Base-by-base conservation (phyloP, 2,797 vertebrate genomes). In the Passerculus sandwichensis region DNA sequence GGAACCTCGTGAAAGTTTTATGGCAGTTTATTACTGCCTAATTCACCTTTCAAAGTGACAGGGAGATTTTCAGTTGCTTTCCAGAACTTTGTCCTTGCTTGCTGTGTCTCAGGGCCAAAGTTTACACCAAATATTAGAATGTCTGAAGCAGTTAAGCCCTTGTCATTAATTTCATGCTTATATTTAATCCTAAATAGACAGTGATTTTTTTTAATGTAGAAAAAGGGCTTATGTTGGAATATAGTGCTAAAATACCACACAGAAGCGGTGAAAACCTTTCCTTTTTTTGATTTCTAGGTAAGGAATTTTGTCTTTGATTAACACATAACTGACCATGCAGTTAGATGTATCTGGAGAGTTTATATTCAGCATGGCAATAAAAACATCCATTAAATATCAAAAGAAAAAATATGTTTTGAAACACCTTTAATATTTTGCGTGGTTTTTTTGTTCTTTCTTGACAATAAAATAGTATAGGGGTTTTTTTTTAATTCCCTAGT, bases 1-100 rank as follows among this genome's bases (percentile, higher is more conserved):
- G 6, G 80, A 90, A 45, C 32, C 76, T 62, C 22, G 23, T 86
- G 83, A 74, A 90, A 86, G 16, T 86, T 91, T 94, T 74, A 36
- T 67, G 60, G 67, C 56, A 67, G 19, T 73, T 94, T 79, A 79
- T 85, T 89, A 47, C 64, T 92, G 38, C 36, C 50, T 92, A 71
- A 89, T 82, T 92, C 71, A 82, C 74, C 71, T 85, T 83, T 59
- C 61, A 56, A n/a, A 78, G 57, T 23, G 21, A 54, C 62, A 82
- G 36, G 25, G 53, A 79, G 74, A 18, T 57, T 64, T 76, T 44
- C 53, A 57, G 0, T 70, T 79, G 51, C 81, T 85, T 89, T 93
- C 65, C 77, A 73, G 71, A 88, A 36, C 25, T 76, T 86, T 88
- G 60, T 67, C 56, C n/a, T 89, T 75, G 10, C 53, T 82, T 70